A percentile compares a stretch with the other conserved stretches of the same genome.
phyloP scores from a whole-genome alignment of 2,888 invertebrate species.

The Pheosia gnoma region DNA sequence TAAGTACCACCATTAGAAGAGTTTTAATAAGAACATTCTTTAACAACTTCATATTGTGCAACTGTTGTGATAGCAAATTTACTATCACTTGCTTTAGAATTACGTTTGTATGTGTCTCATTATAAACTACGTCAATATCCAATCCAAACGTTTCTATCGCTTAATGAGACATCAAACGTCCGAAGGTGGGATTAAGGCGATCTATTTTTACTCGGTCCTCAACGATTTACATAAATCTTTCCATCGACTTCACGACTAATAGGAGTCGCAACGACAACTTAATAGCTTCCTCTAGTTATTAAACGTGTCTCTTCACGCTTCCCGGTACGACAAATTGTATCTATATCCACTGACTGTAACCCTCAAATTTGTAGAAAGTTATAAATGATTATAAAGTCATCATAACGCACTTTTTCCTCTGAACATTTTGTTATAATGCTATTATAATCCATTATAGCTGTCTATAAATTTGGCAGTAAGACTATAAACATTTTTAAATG shows the following conservation, averaged over 20 bases:
- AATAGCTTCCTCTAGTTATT: constrained; percentile 76
- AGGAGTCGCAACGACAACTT: constrained; percentile 71
- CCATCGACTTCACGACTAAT: constrained; percentile 67
- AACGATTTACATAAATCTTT: constrained; percentile 64
- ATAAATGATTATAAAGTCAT: too few species aligned
- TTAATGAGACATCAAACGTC: constrained; percentile 37
- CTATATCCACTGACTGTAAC: constrained; percentile 36
- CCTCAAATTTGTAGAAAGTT: too few species aligned
- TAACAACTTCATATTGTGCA: too few species aligned
- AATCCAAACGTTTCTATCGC: constrained; percentile 17
- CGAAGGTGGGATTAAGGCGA: constrained; percentile 33
- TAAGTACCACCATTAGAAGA: too few species aligned
- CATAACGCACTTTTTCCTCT: too few species aligned
- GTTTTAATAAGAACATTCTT: too few species aligned
- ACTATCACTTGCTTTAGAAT: not conserved
- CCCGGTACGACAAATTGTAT: constrained; percentile 45
- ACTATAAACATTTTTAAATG: too few species aligned
- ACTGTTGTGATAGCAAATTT: not conserved
- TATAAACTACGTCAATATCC: constrained; percentile 24
- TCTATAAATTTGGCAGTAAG: too few species aligned
- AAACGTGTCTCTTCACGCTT: constrained; percentile 51
- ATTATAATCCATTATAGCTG: too few species aligned
- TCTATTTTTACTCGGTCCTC: constrained; percentile 55
- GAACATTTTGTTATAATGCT: too few species aligned
- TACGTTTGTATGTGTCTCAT: not conserved